Conservation (phyloP, 1,140 invertebrate species). For the Drosophila leontia region DNA sequence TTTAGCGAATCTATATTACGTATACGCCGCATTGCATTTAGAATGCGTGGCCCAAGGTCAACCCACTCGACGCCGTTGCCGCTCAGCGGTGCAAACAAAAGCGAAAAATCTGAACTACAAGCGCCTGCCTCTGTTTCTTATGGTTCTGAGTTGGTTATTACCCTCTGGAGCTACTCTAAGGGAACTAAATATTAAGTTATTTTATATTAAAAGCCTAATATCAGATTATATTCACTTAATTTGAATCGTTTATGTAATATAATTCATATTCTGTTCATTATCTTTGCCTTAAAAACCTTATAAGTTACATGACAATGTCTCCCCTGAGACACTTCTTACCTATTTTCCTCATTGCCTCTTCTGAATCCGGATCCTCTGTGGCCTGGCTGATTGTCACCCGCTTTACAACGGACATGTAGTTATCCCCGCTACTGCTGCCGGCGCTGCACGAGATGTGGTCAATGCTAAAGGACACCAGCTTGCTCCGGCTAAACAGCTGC, state of each 20-base stretch:
- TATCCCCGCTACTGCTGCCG: conserved; percentile 82
- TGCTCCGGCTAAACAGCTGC: conserved; percentile 58
- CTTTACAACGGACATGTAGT: conserved; percentile 84
- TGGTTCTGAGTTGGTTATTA: conserved; percentile 8
- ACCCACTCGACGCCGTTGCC: conserved; percentile 42
- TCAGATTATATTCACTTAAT: background rate
- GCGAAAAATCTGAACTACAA: conserved; percentile 40
- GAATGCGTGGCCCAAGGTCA: conserved; percentile 79
- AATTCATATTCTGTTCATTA: background rate
- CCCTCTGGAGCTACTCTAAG: background rate
- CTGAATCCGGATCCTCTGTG: conserved; percentile 13
- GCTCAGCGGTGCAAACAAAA: conserved; percentile 39
- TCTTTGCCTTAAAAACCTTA: background rate
- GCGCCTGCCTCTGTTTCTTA: background rate
- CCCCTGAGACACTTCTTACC: conserved; percentile 28
- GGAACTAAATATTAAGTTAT: background rate
- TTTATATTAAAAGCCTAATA: background rate
- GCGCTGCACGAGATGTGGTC: conserved; percentile 69
- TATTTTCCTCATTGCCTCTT: conserved; percentile 27
- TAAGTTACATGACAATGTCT: background rate
- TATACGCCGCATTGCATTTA: conserved; percentile 73
- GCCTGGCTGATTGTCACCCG: conserved; percentile 73
- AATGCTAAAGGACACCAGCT: conserved; percentile 72
- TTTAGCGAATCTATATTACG: conserved; percentile 79
- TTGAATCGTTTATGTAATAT: background rate